Base-by-base conservation (phyloP, 2,797 vertebrate genomes). In the Rallus crepitans region DNA sequence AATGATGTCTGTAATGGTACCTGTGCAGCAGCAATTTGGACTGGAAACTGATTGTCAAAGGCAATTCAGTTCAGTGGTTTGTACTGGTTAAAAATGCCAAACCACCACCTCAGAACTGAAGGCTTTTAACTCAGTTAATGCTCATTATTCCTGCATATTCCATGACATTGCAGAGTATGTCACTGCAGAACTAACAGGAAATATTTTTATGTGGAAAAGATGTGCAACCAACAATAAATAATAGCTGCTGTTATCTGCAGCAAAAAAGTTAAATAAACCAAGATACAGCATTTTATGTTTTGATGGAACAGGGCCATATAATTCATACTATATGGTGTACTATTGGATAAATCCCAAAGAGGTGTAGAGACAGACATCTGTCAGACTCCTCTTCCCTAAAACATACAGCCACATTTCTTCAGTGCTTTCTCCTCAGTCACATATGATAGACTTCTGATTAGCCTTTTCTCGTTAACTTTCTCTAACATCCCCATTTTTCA, bases 141-240 rank as follows among this genome's bases (percentile, higher is more conserved):
- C 12, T 82, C 12, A 5, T 84, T 87, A 86, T 71, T 85, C 59
- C 0, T 1, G 59, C 33, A 39, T 52, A 69, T 69, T 72, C 63
- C 1, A 1, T 63, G n/a, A 81, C 50, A 81, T 1, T 39, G 45
- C 6, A n/a, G 90, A 73, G 19, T 31, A 76, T 61, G 88, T 90
- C 83, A 92, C n/a, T 45, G 59, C n/a, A 90, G 70, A 93, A 83
- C 8, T 28, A 93, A 63, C 8, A 81, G 66, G 28, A 91, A 93
- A 52, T 92, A 72, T 57, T 72, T 69, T 65, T 16, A 86, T 15
- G 27, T 15, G n/a, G 52, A 82, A 81, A 93, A 81, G 33, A 83
- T 45, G 50, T 35, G 50, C 28, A 81, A 75, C 8, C 17, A 72
- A 27, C 55, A 82, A 71, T 39, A 90, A 81, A 45, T 60, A 94